These are phyloP conservation scores for Laothoe populi DNA, from an alignment of 2,888 invertebrate species.

Conservation along the genomic window DNA sequence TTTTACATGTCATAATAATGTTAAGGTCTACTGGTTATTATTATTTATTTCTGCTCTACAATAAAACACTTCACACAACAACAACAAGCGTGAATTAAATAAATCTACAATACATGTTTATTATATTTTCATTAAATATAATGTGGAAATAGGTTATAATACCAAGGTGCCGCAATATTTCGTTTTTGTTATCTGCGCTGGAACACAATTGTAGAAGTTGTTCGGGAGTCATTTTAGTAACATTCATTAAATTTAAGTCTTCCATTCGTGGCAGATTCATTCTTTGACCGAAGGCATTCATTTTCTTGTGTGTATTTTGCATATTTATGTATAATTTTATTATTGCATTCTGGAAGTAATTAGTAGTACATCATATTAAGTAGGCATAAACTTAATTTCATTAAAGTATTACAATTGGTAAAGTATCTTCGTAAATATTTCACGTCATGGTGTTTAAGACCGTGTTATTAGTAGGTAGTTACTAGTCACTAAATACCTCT, in stretches of 20 bases:
- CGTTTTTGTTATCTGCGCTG: conserved; percentile 32
- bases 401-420: too few species aligned
- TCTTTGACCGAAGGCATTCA: conserved; percentile 56
- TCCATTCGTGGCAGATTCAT: conserved; percentile 57
- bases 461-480: too few species aligned
- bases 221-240: conserved; percentile 63
- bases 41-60: too few species aligned
- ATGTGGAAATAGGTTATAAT: not conserved
- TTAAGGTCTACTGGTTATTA: too few species aligned
- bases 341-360: conserved; percentile 55
- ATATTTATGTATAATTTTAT: conserved; percentile 61
- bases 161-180: conserved; percentile 18
- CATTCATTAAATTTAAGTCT: conserved; percentile 70
- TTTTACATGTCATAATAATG: too few species aligned
- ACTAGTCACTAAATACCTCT: too few species aligned
- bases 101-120: not conserved
- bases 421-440: not conserved
- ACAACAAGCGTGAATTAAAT: not conserved
- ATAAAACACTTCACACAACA: not conserved
- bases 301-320: conserved; percentile 56
- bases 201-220: conserved; percentile 67
- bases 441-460: too few species aligned
- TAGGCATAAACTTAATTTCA: too few species aligned
- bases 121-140: not conserved
- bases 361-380: not conserved